Evolutionary conservation across 2,113 vertebrate genomes (phyloP), one percentile per base, ranked within the genome.

Genomic region (Marmota flaviventris): DNA sequence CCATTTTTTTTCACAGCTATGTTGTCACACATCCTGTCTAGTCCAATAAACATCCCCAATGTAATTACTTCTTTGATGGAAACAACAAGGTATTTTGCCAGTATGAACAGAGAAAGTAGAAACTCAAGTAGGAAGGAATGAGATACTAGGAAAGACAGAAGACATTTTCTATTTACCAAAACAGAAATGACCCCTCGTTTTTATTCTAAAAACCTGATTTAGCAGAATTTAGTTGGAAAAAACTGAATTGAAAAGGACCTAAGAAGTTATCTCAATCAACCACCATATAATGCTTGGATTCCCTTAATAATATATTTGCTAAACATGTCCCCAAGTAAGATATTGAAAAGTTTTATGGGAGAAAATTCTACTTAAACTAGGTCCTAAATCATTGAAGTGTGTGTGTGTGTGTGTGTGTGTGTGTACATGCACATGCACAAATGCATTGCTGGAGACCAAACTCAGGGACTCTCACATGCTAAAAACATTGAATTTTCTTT

Each of bases 1-100:
- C 16, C 56, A 93, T 82, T 79, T 93, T 82, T 79, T 86, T 78
- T 69, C 56, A 92, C 22, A 94, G 78, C 48, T 81, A 63, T 85
- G 53, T 63, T 92, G 76, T 95, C 65, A 93, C 8, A 78, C 32
- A 97, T 89, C 39, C 29, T 95, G 42, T 93, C 48, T 88, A 51
- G 25, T 94, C 39, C 63, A 92, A 37, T 86, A 39, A 81, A 58
- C 39, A 12, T 90, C 10, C 69, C 32, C 53, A 95, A 53, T 58
- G 65, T 76, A 34, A 51, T 29, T 77, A 51, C 17, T 18, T 94
- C 58, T 88, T 85, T 94, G 27, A 6, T 83, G 24, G 89, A 97
- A 94, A 85, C 45, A 76, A 37, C 3, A 42, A 82, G 20, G 9
- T 89, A 18, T 37, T 82, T 51, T 84, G 63, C 42, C 79, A 95